phyloP scores from a whole-genome alignment of 35 echinoderm and acorn worm species.

The Apostichopus parvimensis region DNA sequence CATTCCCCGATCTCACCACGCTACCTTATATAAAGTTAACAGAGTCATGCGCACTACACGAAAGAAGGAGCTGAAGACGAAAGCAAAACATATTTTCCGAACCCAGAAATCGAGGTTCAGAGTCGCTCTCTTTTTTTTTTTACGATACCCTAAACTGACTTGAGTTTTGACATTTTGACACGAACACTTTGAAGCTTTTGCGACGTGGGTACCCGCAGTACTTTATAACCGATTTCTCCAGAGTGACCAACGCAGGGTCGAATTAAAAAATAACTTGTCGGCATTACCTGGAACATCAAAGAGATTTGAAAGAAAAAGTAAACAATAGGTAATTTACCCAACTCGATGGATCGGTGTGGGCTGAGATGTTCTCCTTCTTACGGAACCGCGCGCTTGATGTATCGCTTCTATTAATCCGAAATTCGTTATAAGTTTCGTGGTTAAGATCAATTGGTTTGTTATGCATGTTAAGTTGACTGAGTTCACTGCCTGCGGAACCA shows the following conservation, averaged over 20 bases:
- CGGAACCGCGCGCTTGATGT: background rate
- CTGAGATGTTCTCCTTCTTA: background rate
- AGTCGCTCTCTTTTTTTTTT: background rate
- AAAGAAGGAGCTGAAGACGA: no score
- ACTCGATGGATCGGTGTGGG: background rate
- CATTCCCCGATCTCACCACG: no score
- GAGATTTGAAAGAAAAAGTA: slow-evolving; percentile 2
- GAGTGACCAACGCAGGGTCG: slow-evolving; percentile 1
- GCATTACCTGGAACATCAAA: slow-evolving; percentile 17
- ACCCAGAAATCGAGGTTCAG: background rate
- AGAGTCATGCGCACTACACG: no score
- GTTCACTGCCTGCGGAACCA: no score
- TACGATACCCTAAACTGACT: background rate
- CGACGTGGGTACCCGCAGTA: slow-evolving; percentile 2
- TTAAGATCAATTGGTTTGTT: no score
- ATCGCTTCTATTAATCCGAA: background rate
- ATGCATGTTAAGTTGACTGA: no score
- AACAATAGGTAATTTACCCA: slow-evolving; percentile 27
- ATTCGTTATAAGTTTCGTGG: background rate
- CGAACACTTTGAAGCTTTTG: background rate
- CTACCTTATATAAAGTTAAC: no score
- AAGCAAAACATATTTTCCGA: background rate
- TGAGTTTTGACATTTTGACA: background rate
- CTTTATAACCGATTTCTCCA: background rate
- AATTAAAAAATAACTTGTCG: background rate